Evolutionary conservation across 1,140 invertebrate genomes (phyloP).

Genomic region (Gonatopus flavifemur): DNA sequence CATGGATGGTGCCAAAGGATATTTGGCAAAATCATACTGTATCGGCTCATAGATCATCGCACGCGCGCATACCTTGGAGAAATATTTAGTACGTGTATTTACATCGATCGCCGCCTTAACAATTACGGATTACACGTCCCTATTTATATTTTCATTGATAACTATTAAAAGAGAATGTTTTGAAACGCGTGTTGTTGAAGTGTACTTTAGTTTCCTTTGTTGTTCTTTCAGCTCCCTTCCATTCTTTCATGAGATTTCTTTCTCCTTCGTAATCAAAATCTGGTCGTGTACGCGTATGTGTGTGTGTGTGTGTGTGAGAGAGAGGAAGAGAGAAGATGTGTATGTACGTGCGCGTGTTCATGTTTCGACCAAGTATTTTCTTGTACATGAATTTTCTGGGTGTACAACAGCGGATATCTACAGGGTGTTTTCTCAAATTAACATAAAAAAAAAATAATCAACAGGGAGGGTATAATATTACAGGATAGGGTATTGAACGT

Average conservation of each 20-base stretch:
- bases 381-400: constrained; percentile 12
- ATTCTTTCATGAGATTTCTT: neutral
- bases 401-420: constrained; percentile 40
- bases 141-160: constrained; percentile 50
- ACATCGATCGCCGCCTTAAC: constrained; percentile 49
- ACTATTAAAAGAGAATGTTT: too few relatives aligned
- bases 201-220: too few relatives aligned
- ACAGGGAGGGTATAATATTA: constrained; percentile 48
- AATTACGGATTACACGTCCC: constrained; percentile 45
- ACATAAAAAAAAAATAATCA: constrained; percentile 47
- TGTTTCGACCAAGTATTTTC: constrained; percentile 28
- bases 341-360: constrained; percentile 22
- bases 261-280: neutral
- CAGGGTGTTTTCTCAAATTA: constrained; percentile 34
- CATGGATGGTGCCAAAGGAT: constrained; percentile 3
- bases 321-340: constrained; percentile 15
- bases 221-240: too few relatives aligned
- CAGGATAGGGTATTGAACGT: constrained; percentile 35
- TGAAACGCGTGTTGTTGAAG: too few relatives aligned
- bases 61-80: constrained; percentile 25
- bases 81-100: constrained; percentile 39
- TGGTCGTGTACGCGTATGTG: constrained; percentile 14
- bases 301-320: constrained; percentile 16
- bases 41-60: constrained; percentile 17
- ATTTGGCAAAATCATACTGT: constrained; percentile 12